Evolutionary conservation across 1,140 invertebrate species (phyloP).

Genomic region (Bradysia coprophila): DNA sequence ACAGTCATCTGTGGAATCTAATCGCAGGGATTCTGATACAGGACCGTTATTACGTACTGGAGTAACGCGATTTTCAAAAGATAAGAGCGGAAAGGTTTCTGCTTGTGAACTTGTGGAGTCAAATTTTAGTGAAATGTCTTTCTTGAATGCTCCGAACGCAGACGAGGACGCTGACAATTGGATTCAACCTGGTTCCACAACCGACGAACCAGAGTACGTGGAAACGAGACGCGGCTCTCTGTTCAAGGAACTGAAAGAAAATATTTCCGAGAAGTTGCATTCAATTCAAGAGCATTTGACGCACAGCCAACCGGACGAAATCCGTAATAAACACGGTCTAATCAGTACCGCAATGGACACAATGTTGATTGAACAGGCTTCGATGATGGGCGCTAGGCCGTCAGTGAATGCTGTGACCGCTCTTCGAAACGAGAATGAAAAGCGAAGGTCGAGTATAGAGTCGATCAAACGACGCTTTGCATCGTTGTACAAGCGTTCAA

Average conservation of each 20-base stretch:
- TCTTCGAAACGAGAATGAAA: conserved; percentile 3
- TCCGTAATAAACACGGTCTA: conserved; percentile 12
- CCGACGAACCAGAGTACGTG: conserved; percentile 13
- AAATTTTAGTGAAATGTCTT: neutral
- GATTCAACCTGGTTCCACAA: conserved; percentile 18
- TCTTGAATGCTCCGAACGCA: conserved; percentile 1
- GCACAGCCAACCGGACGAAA: neutral
- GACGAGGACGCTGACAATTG: conserved; percentile 15
- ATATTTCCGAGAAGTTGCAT: conserved; percentile 6
- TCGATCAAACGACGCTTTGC: neutral
- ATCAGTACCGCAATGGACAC: conserved; percentile 29
- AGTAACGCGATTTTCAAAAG: no score
- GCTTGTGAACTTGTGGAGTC: neutral
- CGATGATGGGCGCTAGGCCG: conserved; percentile 9
- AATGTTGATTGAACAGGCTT: conserved; percentile 28
- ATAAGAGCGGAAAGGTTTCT: neutral
- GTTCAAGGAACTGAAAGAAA: conserved; percentile 13
- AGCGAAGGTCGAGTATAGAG: neutral
- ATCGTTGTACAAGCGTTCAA: neutral
- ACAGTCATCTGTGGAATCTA: no score
- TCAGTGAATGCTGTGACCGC: conserved; percentile 15
- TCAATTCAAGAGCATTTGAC: conserved; percentile 7
- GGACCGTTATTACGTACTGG: neutral
- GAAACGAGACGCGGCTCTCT: conserved; percentile 12
- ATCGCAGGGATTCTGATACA: neutral